phyloP scores from a whole-genome alignment of 92 coral and sea anemone genomes.

The Actinostola sp. region DNA sequence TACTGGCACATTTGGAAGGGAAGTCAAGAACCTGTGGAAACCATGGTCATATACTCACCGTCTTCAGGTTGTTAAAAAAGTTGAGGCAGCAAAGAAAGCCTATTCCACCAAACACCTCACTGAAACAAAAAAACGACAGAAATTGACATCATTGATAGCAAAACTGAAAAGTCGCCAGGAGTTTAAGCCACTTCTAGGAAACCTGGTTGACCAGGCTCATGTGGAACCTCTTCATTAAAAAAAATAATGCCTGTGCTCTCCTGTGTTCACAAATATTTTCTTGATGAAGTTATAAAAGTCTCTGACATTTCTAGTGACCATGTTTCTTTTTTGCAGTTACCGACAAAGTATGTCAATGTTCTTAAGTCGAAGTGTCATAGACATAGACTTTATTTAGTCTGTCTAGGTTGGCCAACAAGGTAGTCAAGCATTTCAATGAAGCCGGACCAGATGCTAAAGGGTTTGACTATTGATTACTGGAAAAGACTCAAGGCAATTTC shows the following conservation, averaged over 20 bases:
- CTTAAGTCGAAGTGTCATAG: constrained; percentile 14
- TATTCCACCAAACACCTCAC: constrained; percentile 4
- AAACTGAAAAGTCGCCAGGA: constrained; percentile 53
- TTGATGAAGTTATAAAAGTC: constrained; percentile 26
- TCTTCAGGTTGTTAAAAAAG: constrained; percentile 41
- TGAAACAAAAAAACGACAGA: constrained; percentile 24
- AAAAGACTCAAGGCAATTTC: constrained; percentile 48
- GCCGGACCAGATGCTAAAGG: constrained; percentile 28
- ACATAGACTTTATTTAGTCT: too few relatives aligned
- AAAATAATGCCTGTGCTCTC: constrained; percentile 69
- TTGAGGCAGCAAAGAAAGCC: constrained; percentile 13
- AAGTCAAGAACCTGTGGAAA: constrained; percentile 18
- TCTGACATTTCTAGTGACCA: constrained; percentile 28
- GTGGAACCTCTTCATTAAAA: constrained; percentile 63
- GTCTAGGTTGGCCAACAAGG: constrained; percentile 26
- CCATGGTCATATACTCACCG: constrained; percentile 52
- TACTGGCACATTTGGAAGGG: constrained; percentile 46
- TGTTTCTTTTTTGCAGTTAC: constrained; percentile 30
- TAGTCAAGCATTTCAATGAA: constrained; percentile 42
- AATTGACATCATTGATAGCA: constrained; percentile 44
- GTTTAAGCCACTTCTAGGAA: constrained; percentile 57
- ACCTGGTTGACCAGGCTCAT: constrained; percentile 49
- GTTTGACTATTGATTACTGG: constrained; percentile 63
- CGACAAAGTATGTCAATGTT: constrained; percentile 13
- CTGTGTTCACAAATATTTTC: constrained; percentile 26